These are phyloP conservation scores for Oxyscelio sp. DNA, from an alignment of 2,888 invertebrate species.

Conservation along the genomic window DNA sequence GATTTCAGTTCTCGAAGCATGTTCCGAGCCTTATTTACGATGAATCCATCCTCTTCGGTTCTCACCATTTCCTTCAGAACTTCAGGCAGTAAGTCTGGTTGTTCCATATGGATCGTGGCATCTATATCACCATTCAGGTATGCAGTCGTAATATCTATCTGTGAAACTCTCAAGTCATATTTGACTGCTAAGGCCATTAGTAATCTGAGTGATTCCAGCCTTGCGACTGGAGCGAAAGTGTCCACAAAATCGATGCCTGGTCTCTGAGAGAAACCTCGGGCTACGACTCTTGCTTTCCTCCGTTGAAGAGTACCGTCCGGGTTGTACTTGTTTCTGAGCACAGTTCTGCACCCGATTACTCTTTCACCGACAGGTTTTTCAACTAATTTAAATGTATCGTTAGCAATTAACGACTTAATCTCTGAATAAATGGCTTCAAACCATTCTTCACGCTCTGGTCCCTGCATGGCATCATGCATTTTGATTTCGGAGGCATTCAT, in stretches of 20 bases:
- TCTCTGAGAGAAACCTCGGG: conserved; percentile 50
- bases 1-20: no score
- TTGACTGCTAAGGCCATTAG: conserved; percentile 66
- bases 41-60: no score
- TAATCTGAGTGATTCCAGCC: conserved; percentile 65
- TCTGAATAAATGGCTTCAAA: conserved; percentile 23
- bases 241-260: conserved; percentile 70
- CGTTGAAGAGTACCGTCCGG: conserved; percentile 12
- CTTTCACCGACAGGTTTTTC: conserved; percentile 14
- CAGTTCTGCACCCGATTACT: conserved; percentile 46
- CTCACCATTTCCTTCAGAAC: no score
- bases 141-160: conserved; percentile 76
- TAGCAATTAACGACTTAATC: conserved; percentile 13
- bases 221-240: conserved; percentile 74
- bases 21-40: no score
- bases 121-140: conserved; percentile 76
- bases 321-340: conserved; percentile 45
- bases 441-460: conserved; percentile 24
- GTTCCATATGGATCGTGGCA: no score
- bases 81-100: no score
- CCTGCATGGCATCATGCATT: conserved; percentile 27
- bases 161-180: conserved; percentile 64
- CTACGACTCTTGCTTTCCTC: conserved; percentile 61
- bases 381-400: conserved; percentile 32
- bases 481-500: no score